Conservation (phyloP, 53 echinoderm and acorn worm genomes). For the Temnopleurus reevesii region DNA sequence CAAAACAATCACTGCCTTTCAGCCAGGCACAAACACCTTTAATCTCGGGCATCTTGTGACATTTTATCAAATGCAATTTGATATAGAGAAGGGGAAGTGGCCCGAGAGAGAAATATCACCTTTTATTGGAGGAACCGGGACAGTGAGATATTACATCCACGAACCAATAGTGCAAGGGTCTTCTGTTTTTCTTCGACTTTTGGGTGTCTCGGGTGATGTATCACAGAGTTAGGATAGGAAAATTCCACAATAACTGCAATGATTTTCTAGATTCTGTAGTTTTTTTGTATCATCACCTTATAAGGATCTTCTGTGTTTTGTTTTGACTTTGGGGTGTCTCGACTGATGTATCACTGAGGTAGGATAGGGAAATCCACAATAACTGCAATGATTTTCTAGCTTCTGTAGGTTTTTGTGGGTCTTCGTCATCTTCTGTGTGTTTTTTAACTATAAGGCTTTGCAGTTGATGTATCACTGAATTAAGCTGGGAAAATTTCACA, state of each 20-base stretch:
- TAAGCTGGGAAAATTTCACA: not conserved
- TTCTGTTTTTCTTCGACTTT: not conserved
- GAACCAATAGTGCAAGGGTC: not conserved
- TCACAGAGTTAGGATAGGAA: no score
- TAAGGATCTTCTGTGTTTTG: not conserved
- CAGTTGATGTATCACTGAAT: conserved; percentile 1
- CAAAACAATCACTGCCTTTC: conserved; percentile 11
- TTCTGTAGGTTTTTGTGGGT: no score
- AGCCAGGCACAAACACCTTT: not conserved
- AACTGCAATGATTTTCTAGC: no score
- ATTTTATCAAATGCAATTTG: conserved; percentile 7
- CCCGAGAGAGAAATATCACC: not conserved
- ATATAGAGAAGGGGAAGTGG: not conserved
- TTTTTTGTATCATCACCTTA: no score
- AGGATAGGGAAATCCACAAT: not conserved
- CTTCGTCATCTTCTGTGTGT: not conserved
- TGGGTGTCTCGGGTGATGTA: not conserved
- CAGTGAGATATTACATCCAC: not conserved
- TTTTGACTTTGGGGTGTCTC: not conserved
- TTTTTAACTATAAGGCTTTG: not conserved
- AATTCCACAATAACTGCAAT: no score
- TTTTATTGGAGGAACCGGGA: not conserved
- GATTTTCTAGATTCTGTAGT: no score
- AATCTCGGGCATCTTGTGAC: conserved; percentile 11
- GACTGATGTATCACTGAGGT: not conserved